These are phyloP conservation scores for Tinamus guttatus DNA, from an alignment of 2,113 vertebrate species.

Conservation along the genomic window DNA sequence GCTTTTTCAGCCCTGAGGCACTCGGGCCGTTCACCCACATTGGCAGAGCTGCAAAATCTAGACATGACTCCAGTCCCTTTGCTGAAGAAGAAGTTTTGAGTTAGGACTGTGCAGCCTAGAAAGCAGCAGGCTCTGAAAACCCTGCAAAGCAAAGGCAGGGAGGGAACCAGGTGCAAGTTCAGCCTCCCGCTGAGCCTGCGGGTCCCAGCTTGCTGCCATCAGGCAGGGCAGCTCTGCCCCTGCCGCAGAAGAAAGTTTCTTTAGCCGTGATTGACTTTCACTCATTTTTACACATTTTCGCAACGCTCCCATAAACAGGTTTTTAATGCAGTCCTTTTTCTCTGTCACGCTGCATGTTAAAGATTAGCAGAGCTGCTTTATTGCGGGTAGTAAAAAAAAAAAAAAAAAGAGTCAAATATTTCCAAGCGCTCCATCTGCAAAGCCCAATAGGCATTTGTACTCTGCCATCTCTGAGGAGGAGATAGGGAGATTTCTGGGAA, in stretches of 20 bases:
- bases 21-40: neutral
- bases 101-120: neutral
- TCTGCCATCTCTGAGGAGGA: neutral
- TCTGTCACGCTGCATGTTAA: conserved; percentile 41
- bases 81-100: neutral
- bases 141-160: neutral
- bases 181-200: neutral
- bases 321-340: conserved; percentile 55
- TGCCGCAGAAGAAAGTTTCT: neutral
- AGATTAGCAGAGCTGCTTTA: conserved; percentile 66
- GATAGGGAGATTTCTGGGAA: conserved; percentile 34
- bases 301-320: conserved; percentile 44
- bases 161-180: neutral
- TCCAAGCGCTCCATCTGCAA: conserved; percentile 37
- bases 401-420: conserved; percentile 54
- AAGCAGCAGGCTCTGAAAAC: neutral
- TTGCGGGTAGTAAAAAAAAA: conserved; percentile 64
- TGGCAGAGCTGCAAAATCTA: neutral
- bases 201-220: neutral
- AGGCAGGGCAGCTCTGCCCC: neutral
- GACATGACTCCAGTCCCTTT: fast-evolving
- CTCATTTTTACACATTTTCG: conserved; percentile 38
- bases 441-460: conserved; percentile 14
- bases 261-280: conserved; percentile 33
- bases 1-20: fast-evolving